Evolutionary conservation across 2,797 vertebrate species (phyloP), one percentile per base, ranked within the genome.

Genomic region (Sarcophilus harrisii): DNA sequence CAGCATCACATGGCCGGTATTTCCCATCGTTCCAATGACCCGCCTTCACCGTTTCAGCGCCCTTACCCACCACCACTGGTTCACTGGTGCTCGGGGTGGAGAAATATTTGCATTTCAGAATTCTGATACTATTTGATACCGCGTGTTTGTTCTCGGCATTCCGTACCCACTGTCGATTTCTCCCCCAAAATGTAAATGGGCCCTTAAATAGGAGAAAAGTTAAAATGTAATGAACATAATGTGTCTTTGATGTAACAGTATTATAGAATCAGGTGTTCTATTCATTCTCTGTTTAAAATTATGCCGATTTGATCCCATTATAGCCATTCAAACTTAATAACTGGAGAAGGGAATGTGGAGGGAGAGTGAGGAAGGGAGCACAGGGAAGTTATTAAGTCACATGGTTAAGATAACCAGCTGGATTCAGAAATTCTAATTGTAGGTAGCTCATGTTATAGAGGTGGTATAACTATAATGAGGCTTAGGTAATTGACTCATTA

Each of bases 161-260:
- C 32, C 16, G 24, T 38, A 1, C 73, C 16, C 38, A 81, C 38
- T 10, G 62, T 24, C 93, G 55, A 91, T 89, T 91, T 95, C 58
- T 94, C 38, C 73, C 73, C 38, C 73, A 57, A 92, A 29, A 60
- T 96, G 45, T 55, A 16, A 93, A 24, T 92, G 93, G 96, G 90
- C 89, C 87, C 24, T 93, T 91, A 95, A 49, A 24, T 95, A 60
- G 57, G 18, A 30, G 62, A 49, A 93, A 93, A 93, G 18, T 60
- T 57, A 54, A 90, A 30, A 49, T 91, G 1, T 94, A 57, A 62
- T 94, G 57, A 54, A 10, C n/a, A 3, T 81, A 45, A 59, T 14
- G 14, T 92, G 95, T 94, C 66, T 93, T 90, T 90, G 60, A 62
- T 95, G 38, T 92, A 89, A 95, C 94, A 94, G 30, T 94, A n/a